phyloP scores from a whole-genome alignment of 2,797 vertebrate species.

The Sebastes vulpes region DNA sequence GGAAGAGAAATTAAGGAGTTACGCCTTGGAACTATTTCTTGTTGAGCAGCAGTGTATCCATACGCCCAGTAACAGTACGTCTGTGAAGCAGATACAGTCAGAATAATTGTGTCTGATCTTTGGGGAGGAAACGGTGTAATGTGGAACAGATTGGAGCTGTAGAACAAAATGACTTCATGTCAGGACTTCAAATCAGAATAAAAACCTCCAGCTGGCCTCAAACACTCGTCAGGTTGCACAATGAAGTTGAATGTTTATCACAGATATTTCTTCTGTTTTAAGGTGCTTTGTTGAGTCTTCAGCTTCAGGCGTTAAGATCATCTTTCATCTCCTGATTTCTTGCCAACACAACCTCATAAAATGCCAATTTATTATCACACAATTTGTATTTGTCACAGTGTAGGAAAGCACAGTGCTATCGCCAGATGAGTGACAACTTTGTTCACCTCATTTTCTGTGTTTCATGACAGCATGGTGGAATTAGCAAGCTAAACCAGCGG shows the following conservation, averaged over 20 bases:
- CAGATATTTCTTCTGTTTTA: not conserved
- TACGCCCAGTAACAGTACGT: not conserved
- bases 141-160: not conserved
- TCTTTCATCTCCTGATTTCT: too few relatives aligned
- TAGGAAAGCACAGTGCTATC: too few relatives aligned
- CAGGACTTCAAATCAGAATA: not conserved
- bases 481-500: not conserved
- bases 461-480: not conserved
- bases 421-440: too few relatives aligned
- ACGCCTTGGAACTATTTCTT: not conserved
- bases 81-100: not conserved
- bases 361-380: too few relatives aligned
- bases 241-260: not conserved
- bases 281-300: not conserved
- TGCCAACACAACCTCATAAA: too few relatives aligned
- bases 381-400: too few relatives aligned
- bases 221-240: not conserved
- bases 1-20: not conserved
- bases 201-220: not conserved
- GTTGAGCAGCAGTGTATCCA: not conserved
- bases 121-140: not conserved
- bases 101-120: not conserved
- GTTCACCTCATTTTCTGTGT: not conserved
- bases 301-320: not conserved
- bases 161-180: not conserved